Evolutionary conservation across 2,888 invertebrate genomes (phyloP), one percentile per base, ranked within the genome.

Genomic region (Nephrocerus scutellatus): DNA sequence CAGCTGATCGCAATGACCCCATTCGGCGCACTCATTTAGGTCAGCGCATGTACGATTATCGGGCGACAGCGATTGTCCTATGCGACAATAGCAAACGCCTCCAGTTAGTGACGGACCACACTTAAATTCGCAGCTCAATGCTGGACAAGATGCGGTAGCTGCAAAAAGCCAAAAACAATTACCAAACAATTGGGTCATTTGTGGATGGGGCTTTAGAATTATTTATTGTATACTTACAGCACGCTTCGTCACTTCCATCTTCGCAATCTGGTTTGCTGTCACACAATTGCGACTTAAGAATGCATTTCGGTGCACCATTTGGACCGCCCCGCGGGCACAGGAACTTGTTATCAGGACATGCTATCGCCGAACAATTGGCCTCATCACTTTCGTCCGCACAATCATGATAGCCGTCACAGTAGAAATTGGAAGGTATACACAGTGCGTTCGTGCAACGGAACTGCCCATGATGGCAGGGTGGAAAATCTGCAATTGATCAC

Each of bases 1-100:
- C 20, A 84, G 73, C 68, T 98, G 98, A 62, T 96, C 93, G 67
- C 97, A 98, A 67, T 78, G 87, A 25, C 90, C 90, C 90, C 90
- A 91, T 68, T 89, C 88, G 30, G 73, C 66, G 67, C 91, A 91
- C 68, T 97, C 96, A 70, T 97, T 82, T 51, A 87, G 77, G 72
- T 98, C 97, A 23, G 80, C 75, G 65, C 97, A 97, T 4, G 86
- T 85, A 51, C 82, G 75, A 60, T 89, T 88, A 62, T 89, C 85
- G 5, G 82, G 69, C 1, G 85, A 78, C n/a, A 96, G 74, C 53
- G 81, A 75, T 57, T 85, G 82, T 0, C 96, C 96, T 16, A 80
- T 75, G 0, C 82, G 82, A 70, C 97, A 98, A 43, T 81, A 83
- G 69, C 97, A 98, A 33, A 80, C 76, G 24, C 95, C 95, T 31